phyloP scores from a whole-genome alignment of 92 coral and sea anemone genomes.

The Phenganax stokvisi region DNA sequence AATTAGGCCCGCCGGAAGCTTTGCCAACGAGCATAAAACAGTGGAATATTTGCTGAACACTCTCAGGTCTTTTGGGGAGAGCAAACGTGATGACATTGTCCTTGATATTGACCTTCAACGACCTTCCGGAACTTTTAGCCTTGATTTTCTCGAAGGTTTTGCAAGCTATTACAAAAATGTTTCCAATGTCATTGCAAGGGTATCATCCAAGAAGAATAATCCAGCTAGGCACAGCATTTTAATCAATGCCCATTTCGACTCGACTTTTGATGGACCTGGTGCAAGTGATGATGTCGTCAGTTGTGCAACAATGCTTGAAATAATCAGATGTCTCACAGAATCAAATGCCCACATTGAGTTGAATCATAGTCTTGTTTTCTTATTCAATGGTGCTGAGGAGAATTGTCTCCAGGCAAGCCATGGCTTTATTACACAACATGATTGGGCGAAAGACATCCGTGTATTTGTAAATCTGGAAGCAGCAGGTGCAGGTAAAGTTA shows the following conservation, averaged over 20 bases:
- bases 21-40: constrained; percentile 79
- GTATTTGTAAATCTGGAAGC: constrained; percentile 94
- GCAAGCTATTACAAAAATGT: constrained; percentile 71
- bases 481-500: constrained; percentile 84
- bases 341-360: constrained; percentile 47
- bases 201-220: constrained; percentile 51
- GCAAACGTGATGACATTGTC: constrained; percentile 56
- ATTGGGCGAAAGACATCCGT: constrained; percentile 69
- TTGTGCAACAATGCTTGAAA: constrained; percentile 90
- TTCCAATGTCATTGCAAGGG: constrained; percentile 78
- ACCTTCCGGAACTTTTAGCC: constrained; percentile 67
- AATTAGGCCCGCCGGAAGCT: constrained; percentile 85
- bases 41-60: constrained; percentile 68
- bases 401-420: constrained; percentile 92
- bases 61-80: constrained; percentile 49
- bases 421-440: constrained; percentile 90
- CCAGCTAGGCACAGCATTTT: constrained; percentile 71
- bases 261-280: constrained; percentile 70
- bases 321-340: constrained; percentile 65
- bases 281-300: constrained; percentile 98
- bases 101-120: constrained; percentile 80
- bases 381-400: constrained; percentile 97
- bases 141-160: constrained; percentile 66
- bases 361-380: constrained; percentile 66
- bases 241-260: constrained; percentile 89